A percentile compares a stretch with the other conserved stretches of the same genome.
These are phyloP conservation scores for Yponomeuta malinellus DNA, from an alignment of 2,888 invertebrate genomes.

Conservation along the genomic window DNA sequence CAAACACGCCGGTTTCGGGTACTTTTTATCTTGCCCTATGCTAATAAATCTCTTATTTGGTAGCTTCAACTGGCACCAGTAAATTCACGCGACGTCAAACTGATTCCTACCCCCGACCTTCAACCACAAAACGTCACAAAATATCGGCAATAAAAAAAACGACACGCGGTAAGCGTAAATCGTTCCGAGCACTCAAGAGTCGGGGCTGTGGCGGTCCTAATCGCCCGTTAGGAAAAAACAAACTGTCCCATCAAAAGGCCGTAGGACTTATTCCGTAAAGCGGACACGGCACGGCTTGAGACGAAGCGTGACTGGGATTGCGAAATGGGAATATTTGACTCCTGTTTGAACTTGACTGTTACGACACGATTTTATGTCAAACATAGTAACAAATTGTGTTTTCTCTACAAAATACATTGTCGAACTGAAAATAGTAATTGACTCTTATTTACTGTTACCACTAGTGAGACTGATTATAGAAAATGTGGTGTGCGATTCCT, in stretches of 20 bases:
- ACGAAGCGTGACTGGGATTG: too few species aligned
- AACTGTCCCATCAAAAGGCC: constrained; percentile 65
- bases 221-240: constrained; percentile 53
- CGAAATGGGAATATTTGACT: too few species aligned
- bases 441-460: too few species aligned
- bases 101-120: constrained; percentile 27
- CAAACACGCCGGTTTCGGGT: too few species aligned
- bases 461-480: too few species aligned
- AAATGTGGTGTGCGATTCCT: too few species aligned
- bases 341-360: too few species aligned
- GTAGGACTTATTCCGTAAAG: background rate
- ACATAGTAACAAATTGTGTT: too few species aligned
- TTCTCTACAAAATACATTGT: too few species aligned
- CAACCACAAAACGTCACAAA: constrained; percentile 59
- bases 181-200: constrained; percentile 39
- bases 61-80: constrained; percentile 7
- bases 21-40: too few species aligned
- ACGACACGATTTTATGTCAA: too few species aligned
- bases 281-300: background rate
- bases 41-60: background rate
- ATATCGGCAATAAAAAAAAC: constrained; percentile 38
- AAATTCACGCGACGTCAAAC: constrained; percentile 45
- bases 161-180: constrained; percentile 62
- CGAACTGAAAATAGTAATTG: too few species aligned
- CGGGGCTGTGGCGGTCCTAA: constrained; percentile 44